Evolutionary conservation across 2,797 vertebrate species (phyloP).

Genomic region (Pitangus sulphuratus): DNA sequence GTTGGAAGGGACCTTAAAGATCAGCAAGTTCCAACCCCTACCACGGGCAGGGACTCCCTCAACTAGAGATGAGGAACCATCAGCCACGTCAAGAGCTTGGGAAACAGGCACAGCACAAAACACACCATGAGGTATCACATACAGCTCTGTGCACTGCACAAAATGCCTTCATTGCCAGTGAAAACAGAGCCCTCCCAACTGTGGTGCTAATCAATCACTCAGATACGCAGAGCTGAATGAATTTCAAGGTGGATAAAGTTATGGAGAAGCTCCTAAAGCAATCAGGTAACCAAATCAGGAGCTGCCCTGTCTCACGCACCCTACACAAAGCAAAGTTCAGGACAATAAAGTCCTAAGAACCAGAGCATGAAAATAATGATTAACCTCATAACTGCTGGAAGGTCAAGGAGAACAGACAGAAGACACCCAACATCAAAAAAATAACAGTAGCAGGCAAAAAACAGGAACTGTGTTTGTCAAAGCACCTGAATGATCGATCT

Average conservation of each 20-base stretch:
- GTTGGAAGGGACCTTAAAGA: not conserved
- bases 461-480: not conserved
- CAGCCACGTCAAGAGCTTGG: not conserved
- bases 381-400: not conserved
- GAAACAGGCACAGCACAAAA: not conserved
- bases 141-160: not conserved
- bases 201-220: accelerated
- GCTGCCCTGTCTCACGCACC: not conserved
- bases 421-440: not conserved
- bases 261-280: not conserved
- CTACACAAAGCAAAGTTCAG: not conserved
- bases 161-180: not conserved
- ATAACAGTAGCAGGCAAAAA: not conserved
- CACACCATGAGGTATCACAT: not conserved
- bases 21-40: not conserved
- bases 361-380: not conserved
- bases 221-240: not conserved
- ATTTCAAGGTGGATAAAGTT: not conserved
- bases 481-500: accelerated
- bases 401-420: not conserved
- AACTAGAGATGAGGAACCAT: not conserved
- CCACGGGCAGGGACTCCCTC: not conserved
- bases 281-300: accelerated
- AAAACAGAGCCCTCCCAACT: not conserved
- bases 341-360: not conserved